Conservation (phyloP, 1,140 invertebrate species). For the Psilanteris sp. region DNA sequence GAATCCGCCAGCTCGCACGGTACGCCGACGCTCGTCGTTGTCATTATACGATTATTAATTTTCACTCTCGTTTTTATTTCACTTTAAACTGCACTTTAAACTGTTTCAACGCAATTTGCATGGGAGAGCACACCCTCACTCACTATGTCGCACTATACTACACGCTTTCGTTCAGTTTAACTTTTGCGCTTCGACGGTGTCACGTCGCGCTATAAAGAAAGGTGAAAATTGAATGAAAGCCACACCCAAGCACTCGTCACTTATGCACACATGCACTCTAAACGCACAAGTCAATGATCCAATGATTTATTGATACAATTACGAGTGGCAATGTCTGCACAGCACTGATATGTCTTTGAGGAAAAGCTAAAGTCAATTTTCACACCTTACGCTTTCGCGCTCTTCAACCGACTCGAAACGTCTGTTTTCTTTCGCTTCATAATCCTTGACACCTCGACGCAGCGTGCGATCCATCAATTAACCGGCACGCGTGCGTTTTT, state of each 20-base stretch:
- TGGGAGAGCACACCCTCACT: constrained; percentile 49
- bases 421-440: too few relatives aligned
- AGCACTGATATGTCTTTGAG: constrained; percentile 71
- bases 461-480: too few relatives aligned
- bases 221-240: constrained; percentile 64
- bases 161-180: constrained; percentile 61
- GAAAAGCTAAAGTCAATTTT: constrained; percentile 53
- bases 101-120: constrained; percentile 55
- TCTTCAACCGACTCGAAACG: constrained; percentile 31
- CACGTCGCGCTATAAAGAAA: constrained; percentile 43
- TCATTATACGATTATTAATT: too few relatives aligned
- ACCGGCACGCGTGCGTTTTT: too few relatives aligned
- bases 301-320: constrained; percentile 33
- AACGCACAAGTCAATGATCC: constrained; percentile 42
- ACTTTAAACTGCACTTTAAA: too few relatives aligned
- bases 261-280: constrained; percentile 63
- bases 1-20: too few relatives aligned
- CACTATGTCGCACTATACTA: constrained; percentile 54
- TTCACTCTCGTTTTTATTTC: constrained; percentile 23
- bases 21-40: too few relatives aligned
- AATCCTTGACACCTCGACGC: too few relatives aligned
- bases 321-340: constrained; percentile 73
- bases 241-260: constrained; percentile 54
- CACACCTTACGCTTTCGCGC: constrained; percentile 49
- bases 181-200: constrained; percentile 54